phyloP scores from a whole-genome alignment of 2,888 invertebrate genomes.

The Mimas tiliae region DNA sequence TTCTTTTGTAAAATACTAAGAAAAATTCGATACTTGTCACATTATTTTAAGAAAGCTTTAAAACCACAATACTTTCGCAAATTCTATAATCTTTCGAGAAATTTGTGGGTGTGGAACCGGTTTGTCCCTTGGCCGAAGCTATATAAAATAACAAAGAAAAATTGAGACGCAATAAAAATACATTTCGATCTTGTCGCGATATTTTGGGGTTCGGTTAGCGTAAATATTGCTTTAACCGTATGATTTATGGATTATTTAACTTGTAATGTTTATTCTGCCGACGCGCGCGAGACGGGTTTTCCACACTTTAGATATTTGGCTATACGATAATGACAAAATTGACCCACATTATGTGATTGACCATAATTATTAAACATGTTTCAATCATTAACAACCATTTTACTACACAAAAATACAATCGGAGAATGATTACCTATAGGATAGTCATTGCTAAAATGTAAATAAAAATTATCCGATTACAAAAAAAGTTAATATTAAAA shows the following conservation, averaged over 20 bases:
- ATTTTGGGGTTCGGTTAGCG: slow-evolving; percentile 62
- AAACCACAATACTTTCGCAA: slow-evolving; percentile 50
- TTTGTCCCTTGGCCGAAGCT: slow-evolving; percentile 46
- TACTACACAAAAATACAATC: neutral
- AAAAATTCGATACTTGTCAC: slow-evolving; percentile 22
- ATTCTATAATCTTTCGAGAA: slow-evolving; percentile 46
- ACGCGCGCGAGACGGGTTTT: neutral
- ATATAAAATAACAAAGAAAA: slow-evolving; percentile 46
- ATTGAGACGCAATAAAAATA: slow-evolving; percentile 41
- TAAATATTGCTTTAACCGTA: slow-evolving; percentile 66
- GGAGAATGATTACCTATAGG: neutral
- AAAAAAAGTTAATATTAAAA: neutral
- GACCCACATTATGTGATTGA: slow-evolving; percentile 32
- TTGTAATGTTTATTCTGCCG: slow-evolving; percentile 54
- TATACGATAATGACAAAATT: slow-evolving; percentile 30
- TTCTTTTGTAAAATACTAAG: slow-evolving; percentile 6
- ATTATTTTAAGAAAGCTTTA: slow-evolving; percentile 8
- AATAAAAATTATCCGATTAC: no score
- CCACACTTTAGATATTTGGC: slow-evolving; percentile 21
- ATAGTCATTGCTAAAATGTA: no score
- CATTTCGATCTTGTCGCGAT: slow-evolving; percentile 51
- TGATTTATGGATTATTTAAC: slow-evolving; percentile 72
- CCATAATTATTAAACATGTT: slow-evolving; percentile 16
- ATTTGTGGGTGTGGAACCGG: slow-evolving; percentile 66
- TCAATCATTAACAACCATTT: neutral